Evolutionary conservation across 2,797 vertebrate species (phyloP).

Genomic region (Hylomyscus alleni): DNA sequence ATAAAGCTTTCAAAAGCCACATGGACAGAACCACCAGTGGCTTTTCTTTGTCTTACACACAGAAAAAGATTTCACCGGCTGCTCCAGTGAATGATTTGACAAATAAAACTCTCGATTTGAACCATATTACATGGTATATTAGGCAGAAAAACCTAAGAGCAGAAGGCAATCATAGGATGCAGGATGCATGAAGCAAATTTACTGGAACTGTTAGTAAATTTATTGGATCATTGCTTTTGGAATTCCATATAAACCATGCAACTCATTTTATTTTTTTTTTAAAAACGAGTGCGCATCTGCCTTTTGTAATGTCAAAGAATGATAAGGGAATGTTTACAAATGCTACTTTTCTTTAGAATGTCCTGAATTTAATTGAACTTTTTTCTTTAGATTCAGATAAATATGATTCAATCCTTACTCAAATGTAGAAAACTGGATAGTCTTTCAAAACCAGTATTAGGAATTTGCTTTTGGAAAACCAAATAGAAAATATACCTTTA

Average conservation of each 20-base stretch:
- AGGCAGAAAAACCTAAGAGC: conserved; percentile 78
- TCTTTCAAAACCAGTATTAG: conserved; percentile 76
- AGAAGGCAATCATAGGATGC: conserved; percentile 69
- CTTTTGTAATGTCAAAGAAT: conserved; percentile 57
- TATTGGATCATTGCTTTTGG: conserved; percentile 62
- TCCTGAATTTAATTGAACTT: conserved; percentile 20
- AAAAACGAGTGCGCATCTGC: not conserved
- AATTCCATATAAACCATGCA: not conserved
- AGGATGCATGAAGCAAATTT: conserved; percentile 72
- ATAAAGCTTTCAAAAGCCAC: conserved; percentile 65
- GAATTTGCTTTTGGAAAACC: conserved; percentile 72
- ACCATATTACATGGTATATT: conserved; percentile 75
- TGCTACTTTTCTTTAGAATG: conserved; percentile 57
- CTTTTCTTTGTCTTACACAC: conserved; percentile 29
- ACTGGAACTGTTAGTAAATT: conserved; percentile 80
- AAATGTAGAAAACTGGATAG: conserved; percentile 48
- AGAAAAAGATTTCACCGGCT: not conserved
- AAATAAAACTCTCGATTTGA: conserved; percentile 68
- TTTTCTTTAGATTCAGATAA: conserved; percentile 60
- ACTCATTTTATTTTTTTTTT: conserved; percentile 23
- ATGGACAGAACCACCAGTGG: not conserved
- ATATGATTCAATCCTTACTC: conserved; percentile 24
- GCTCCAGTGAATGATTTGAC: conserved; percentile 36
- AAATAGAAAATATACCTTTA: conserved; percentile 1
- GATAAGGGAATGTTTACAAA: not conserved